Evolutionary conservation across 2,888 invertebrate species (phyloP), one percentile per base, ranked within the genome.

Genomic region (Cephus pygmeus): DNA sequence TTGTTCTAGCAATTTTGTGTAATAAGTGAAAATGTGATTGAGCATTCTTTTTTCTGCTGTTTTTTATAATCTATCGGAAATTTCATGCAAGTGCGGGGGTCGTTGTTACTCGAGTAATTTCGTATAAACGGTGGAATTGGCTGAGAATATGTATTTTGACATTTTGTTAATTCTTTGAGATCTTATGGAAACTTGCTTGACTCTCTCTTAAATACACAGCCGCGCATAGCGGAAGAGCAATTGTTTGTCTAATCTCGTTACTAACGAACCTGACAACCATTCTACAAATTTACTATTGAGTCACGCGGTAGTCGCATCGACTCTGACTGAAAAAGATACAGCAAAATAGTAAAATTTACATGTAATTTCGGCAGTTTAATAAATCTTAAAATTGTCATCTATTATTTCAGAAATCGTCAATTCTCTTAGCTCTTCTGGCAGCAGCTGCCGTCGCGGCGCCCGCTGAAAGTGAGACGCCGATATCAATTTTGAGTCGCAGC

Each of bases 401-500:
- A 23, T 56, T 56, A 56, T 56, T 56, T 56, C 56, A 56, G 56
- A 56, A 56, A 23, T 23, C 56, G 23, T 56, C 23, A 2, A 56
- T 56, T 23, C 23, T 56, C 56, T 56, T 77, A 31, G 56, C 73
- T 31, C 36, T 77, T 12, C 33, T 77, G 56, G 77, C n/a, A 30
- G 77, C 31, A n/a, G 77, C 35, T 3, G 77, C 56, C 33, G 30
- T 40, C 30, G 73, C 73, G 4, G 77, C 77, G n/a, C 77, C 77
- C 12, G 30, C n/a, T 15, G 56, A 34, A 3, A 33, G 31, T 12
- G 30, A 73, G 23, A 12, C 73, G 36, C 73, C 73, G n/a, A 74
- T 74, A 23, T 23, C 74, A 34, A 74, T 74, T 34, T 12, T 74
- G 23, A 34, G 36, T 12, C 73, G 23, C 74, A 74, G 23, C 3